Evolutionary conservation across 2,113 vertebrate genomes (phyloP), one percentile per base, ranked within the genome.

Genomic region (Paramisgurnus dabryanus): DNA sequence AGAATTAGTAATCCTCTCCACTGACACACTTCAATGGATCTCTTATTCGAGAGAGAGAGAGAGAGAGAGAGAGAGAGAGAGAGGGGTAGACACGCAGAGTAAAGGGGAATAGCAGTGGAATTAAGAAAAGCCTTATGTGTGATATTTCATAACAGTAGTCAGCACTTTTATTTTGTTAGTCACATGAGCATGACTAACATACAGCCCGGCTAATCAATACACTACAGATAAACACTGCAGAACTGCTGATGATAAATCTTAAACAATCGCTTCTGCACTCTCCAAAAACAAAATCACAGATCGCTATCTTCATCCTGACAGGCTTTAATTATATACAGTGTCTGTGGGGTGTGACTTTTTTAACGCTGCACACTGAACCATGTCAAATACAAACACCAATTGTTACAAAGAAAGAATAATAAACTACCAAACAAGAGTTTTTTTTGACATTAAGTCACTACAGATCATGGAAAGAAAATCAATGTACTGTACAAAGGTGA

Each of bases 241-340:
- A 49, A 76, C 13, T 76, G 47, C 18, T 53, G 68, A 77, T 18
- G 17, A 43, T 53, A 34, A 57, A 72, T 69, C 11, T 50, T 69
- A 13, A 50, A 69, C 17, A 50, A 50, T 72, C 53, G 9, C 68
- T 55, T 71, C 50, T 18, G 69, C 15, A 41, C 2, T 3, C 34
- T 57, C 9, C 17, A 58, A 41, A 70, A 58, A 40, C 9, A 2
- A 5, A 58, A 72, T 57, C 8, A 72, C 27, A 34, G 27, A 34
- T 34, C 27, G 27, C 2, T 0, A 6, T 58, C 15, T 72, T 57
- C 34, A 71, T 12, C 15, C n/a, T 57, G 5, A 55, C 15, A 40
- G 13, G 2, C 4, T 57, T 11, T 7, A 41, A 8, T 6, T 18
- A 15, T 70, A 13, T 12, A 12, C 11, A 50, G 50, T 68, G 45